Conservation (phyloP, 1,140 invertebrate species). For the Magallana gigas region DNA sequence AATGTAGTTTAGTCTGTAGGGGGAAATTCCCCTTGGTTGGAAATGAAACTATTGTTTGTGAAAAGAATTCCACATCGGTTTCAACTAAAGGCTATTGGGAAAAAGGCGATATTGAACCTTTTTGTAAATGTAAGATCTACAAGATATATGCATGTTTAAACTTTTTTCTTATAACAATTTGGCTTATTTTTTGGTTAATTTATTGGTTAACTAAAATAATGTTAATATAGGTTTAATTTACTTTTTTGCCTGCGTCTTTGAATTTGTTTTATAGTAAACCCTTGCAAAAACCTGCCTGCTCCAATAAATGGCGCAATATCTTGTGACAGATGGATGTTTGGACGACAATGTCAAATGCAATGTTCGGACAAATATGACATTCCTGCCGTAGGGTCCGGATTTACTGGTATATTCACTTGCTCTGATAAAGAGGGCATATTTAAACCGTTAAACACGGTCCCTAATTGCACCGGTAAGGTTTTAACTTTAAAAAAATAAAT, state of each 20-base stretch:
- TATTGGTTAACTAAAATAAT: too few species aligned
- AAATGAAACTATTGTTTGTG: constrained; percentile 48
- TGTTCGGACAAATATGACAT: constrained; percentile 50
- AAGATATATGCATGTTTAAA: too few species aligned
- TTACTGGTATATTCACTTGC: constrained; percentile 52
- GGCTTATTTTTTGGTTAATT: too few species aligned
- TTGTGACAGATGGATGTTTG: constrained; percentile 48
- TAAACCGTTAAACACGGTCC: constrained; percentile 30
- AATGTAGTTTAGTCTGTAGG: constrained; percentile 20
- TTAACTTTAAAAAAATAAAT: background rate
- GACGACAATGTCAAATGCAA: constrained; percentile 49
- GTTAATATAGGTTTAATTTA: too few species aligned
- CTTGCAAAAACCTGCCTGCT: constrained; percentile 32
- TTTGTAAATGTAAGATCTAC: background rate
- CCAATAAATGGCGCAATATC: constrained; percentile 50
- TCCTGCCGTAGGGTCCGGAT: constrained; percentile 26
- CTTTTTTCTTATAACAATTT: too few species aligned
- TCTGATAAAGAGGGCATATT: constrained; percentile 45
- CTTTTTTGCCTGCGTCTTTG: too few species aligned
- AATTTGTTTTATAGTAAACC: constrained; percentile 21
- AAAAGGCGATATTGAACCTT: background rate
- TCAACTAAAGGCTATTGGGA: background rate
- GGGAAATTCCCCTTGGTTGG: constrained; percentile 50
- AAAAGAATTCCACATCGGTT: background rate
- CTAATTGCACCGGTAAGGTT: constrained; percentile 46